Percentiles rank a stretch among this genome's conserved stretches.
These are phyloP conservation scores for Amia ocellicauda DNA, from an alignment of 2,113 vertebrate genomes.

Conservation along the genomic window DNA sequence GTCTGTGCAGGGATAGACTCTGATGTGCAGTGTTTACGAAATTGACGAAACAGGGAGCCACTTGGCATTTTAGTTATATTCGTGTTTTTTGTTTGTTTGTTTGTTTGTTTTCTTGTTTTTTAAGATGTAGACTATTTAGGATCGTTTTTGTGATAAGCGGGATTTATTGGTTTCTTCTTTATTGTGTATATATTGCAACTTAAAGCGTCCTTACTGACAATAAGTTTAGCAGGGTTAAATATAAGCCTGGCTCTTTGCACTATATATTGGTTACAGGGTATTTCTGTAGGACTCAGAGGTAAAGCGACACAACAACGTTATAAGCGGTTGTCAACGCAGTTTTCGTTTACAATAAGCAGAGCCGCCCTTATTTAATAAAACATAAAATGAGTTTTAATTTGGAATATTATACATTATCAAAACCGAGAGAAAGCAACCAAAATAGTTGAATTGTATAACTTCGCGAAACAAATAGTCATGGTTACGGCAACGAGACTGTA, in stretches of 20 bases:
- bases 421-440: not conserved
- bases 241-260: conserved; percentile 55
- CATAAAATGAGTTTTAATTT: not conserved
- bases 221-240: conserved; percentile 15
- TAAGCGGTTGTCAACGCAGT: not conserved
- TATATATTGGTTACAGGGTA: conserved; percentile 69
- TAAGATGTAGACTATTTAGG: not conserved
- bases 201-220: conserved; percentile 41
- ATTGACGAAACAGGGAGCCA: not conserved
- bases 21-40: conserved; percentile 12
- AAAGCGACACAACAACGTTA: conserved; percentile 6
- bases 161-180: conserved; percentile 19
- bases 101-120: not conserved
- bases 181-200: conserved; percentile 39
- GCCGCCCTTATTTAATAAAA: not conserved
- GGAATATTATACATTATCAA: conserved; percentile 3
- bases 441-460: too few relatives aligned
- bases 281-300: conserved; percentile 32
- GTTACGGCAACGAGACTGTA: too few relatives aligned
- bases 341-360: not conserved
- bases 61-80: conserved; percentile 13
- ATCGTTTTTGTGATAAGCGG: conserved; percentile 9
- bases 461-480: too few relatives aligned
- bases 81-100: not conserved
- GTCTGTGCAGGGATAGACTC: conserved; percentile 19